Conservation (phyloP, 2,888 invertebrate genomes). For the Poecilus cupreus region DNA sequence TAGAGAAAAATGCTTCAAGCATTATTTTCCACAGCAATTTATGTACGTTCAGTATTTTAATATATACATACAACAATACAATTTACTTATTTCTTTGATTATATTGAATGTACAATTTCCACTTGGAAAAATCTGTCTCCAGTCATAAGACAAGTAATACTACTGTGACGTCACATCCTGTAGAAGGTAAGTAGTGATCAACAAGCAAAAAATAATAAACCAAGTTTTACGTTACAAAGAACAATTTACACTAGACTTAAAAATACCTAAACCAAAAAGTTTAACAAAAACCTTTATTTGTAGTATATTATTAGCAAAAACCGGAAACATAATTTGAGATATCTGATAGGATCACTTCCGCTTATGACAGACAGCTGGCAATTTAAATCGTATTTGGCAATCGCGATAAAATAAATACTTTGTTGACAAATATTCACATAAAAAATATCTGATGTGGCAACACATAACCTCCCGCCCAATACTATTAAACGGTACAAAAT, state of each 20-base stretch:
- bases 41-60: not conserved
- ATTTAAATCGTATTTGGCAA: slow-evolving; percentile 14
- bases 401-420: not conserved
- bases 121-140: not conserved
- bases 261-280: not conserved
- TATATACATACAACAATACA: too few species aligned
- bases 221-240: not conserved
- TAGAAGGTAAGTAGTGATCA: slow-evolving; percentile 20
- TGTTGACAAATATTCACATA: not conserved
- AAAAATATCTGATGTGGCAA: too few species aligned
- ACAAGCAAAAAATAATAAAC: slow-evolving; percentile 12
- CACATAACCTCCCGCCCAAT: too few species aligned
- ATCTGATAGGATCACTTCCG: slow-evolving; percentile 25
- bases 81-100: too few species aligned
- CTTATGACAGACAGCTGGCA: not conserved
- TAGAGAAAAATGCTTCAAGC: too few species aligned
- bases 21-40: not conserved
- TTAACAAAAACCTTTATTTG: not conserved
- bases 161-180: slow-evolving; percentile 9
- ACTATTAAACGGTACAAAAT: too few species aligned
- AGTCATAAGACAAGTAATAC: not conserved
- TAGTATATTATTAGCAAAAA: not conserved
- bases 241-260: not conserved
- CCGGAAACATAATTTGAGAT: slow-evolving; percentile 18
- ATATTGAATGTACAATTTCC: not conserved